These are phyloP conservation scores for Adrianichthys oophorus DNA, from an alignment of 2,797 vertebrate genomes.

Conservation along the genomic window DNA sequence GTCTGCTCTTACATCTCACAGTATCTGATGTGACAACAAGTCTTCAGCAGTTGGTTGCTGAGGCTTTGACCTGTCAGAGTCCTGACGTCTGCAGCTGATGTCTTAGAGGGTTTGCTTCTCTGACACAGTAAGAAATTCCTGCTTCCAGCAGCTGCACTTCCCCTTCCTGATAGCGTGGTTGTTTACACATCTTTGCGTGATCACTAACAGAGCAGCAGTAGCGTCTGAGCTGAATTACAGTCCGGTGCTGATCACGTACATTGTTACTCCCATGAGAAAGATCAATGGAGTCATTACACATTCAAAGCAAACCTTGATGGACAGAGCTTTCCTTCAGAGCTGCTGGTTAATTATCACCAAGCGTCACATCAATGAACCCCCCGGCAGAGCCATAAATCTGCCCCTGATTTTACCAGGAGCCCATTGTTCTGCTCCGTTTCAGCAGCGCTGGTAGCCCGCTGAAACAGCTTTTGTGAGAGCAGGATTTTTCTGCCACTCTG, in stretches of 20 bases:
- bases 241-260: too few relatives aligned
- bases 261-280: not conserved
- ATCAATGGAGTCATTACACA: constrained; percentile 21
- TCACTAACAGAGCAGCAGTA: too few relatives aligned
- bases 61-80: not conserved
- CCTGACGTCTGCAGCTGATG: too few relatives aligned
- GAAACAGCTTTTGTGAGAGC: too few relatives aligned
- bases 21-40: constrained; percentile 4
- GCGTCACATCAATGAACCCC: constrained; percentile 40
- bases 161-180: not conserved
- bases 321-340: not conserved
- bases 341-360: constrained; percentile 51
- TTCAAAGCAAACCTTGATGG: constrained; percentile 18
- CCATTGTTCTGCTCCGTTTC: constrained; percentile 38
- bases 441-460: constrained; percentile 8
- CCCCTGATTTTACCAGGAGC: constrained; percentile 5
- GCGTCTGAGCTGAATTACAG: too few relatives aligned
- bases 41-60: not conserved
- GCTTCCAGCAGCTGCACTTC: constrained; percentile 5
- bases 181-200: too few relatives aligned
- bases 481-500: too few relatives aligned
- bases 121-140: too few relatives aligned
- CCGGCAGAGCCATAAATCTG: constrained; percentile 41
- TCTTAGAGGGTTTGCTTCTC: too few relatives aligned
- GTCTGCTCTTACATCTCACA: not conserved